These are phyloP conservation scores for Mungos mungo DNA, from an alignment of 2,113 vertebrate genomes.

Conservation along the genomic window DNA sequence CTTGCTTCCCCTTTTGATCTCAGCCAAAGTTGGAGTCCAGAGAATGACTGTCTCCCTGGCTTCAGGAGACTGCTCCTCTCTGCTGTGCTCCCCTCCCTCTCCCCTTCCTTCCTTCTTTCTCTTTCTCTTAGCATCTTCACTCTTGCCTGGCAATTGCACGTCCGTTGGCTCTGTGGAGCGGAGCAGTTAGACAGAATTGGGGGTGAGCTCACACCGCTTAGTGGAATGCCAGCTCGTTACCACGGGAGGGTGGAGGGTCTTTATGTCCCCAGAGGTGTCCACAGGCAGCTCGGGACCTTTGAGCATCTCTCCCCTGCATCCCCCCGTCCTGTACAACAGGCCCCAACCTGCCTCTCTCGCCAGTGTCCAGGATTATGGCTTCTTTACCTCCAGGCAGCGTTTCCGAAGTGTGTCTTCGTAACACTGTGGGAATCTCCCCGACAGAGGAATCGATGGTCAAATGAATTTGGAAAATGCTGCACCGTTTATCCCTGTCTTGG, in stretches of 20 bases:
- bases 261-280: background rate
- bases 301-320: background rate
- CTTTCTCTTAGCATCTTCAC: background rate
- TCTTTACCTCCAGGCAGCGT: background rate
- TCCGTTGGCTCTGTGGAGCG: background rate
- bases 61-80: background rate
- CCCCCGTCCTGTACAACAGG: background rate
- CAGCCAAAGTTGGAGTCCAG: background rate
- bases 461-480: background rate
- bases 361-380: rapidly evolving
- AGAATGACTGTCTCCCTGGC: background rate
- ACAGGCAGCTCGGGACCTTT: background rate
- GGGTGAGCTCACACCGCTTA: rapidly evolving
- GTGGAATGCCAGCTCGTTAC: background rate
- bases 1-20: conserved; percentile 67
- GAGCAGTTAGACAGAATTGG: rapidly evolving
- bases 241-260: rapidly evolving
- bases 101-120: background rate
- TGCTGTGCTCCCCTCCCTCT: rapidly evolving
- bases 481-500: background rate
- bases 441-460: background rate
- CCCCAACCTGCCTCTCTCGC: background rate
- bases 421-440: background rate
- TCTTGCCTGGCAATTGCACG: rapidly evolving
- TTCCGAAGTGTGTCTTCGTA: background rate